Evolutionary conservation across 2,888 invertebrate genomes (phyloP).

Genomic region (Ophonus ardosiacus): DNA sequence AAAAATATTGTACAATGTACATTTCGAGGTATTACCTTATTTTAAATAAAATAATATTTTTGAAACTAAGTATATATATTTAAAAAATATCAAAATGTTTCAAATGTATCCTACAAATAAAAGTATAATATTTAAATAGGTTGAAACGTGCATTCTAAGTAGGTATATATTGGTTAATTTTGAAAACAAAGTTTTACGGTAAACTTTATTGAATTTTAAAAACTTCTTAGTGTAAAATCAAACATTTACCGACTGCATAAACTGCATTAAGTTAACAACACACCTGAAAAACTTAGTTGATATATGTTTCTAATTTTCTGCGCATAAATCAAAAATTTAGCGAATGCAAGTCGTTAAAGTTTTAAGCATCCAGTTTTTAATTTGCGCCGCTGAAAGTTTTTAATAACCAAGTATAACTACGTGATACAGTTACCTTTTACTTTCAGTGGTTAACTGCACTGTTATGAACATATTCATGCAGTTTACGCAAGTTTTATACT

Average conservation of each 20-base stretch:
- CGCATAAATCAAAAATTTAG: conserved; percentile 54
- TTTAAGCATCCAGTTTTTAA: conserved; percentile 42
- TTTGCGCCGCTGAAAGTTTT: conserved; percentile 37
- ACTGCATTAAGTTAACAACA: not conserved
- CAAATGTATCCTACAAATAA: too few relatives aligned
- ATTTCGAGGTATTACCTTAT: too few relatives aligned
- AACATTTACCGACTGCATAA: not conserved
- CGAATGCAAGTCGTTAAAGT: conserved; percentile 20
- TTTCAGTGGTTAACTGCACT: not conserved
- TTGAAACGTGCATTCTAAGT: too few relatives aligned
- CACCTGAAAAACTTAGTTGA: not conserved
- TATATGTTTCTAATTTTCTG: conserved; percentile 29
- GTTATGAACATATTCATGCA: not conserved
- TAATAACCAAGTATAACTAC: conserved; percentile 47
- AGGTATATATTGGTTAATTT: too few relatives aligned
- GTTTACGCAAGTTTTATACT: not conserved
- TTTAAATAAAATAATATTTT: too few relatives aligned
- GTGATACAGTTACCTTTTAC: conserved; percentile 22
- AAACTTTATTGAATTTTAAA: not conserved
- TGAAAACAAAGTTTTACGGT: not conserved
- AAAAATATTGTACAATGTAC: too few relatives aligned
- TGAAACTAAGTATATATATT: too few relatives aligned
- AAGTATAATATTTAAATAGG: too few relatives aligned
- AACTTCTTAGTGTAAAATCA: not conserved
- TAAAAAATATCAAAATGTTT: too few relatives aligned